These are phyloP conservation scores for Catharus minimus DNA, from an alignment of 2,113 vertebrate species.

Conservation along the genomic window DNA sequence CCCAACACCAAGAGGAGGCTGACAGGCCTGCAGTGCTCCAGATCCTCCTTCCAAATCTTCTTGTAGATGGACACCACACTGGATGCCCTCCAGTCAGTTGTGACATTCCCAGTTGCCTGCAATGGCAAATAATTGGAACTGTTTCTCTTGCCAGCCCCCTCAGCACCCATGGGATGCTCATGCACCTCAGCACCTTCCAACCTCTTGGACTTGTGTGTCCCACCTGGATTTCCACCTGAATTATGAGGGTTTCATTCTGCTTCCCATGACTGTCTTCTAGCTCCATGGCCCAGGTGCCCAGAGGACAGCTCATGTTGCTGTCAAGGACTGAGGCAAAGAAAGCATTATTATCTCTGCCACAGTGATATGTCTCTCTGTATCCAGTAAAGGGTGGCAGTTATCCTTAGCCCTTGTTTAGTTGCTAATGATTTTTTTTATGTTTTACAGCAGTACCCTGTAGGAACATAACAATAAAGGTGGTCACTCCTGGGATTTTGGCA, in stretches of 20 bases:
- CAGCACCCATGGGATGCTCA: too few relatives aligned
- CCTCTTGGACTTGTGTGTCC: too few relatives aligned
- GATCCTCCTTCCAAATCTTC: background rate
- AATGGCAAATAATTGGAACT: background rate
- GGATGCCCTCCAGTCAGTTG: background rate
- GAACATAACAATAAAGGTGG: background rate
- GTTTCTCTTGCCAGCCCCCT: background rate
- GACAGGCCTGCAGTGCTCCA: background rate
- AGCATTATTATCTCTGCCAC: rapidly evolving
- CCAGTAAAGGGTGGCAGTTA: background rate
- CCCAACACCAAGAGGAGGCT: background rate
- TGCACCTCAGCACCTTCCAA: too few relatives aligned
- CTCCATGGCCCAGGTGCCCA: rapidly evolving
- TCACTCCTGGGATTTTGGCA: background rate
- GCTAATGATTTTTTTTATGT: background rate
- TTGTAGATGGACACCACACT: background rate
- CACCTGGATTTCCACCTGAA: background rate
- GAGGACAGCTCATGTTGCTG: background rate
- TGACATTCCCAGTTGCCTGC: background rate
- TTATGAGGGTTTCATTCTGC: background rate
- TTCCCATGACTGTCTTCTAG: rapidly evolving
- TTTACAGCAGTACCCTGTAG: background rate
- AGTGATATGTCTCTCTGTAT: background rate
- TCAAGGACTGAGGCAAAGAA: background rate
- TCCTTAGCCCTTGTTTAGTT: background rate